A percentile compares a stretch with the other conserved stretches of the same genome.
Conservation (phyloP, 2,888 invertebrate genomes). For the Steinernema hermaphroditum region DNA sequence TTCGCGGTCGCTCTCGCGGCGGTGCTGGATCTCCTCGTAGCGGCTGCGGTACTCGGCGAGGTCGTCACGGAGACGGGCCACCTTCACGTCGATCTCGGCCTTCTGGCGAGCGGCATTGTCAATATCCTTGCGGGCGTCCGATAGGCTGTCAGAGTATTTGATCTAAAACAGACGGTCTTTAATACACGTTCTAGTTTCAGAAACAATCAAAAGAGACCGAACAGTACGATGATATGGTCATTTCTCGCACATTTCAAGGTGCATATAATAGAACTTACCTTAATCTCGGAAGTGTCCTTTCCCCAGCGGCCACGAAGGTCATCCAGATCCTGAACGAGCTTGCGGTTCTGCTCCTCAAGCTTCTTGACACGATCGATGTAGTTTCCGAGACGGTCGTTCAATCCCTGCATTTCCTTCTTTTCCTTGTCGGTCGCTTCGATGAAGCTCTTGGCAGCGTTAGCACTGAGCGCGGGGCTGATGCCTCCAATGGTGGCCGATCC, state of each 20-base stretch:
- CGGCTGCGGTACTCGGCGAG: constrained; percentile 66
- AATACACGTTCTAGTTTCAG: no score
- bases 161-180: constrained; percentile 57
- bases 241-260: no score
- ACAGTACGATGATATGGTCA: no score
- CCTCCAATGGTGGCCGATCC: constrained; percentile 65
- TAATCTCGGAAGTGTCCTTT: constrained; percentile 66
- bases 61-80: constrained; percentile 69
- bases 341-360: constrained; percentile 66
- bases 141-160: constrained; percentile 69
- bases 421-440: constrained; percentile 68
- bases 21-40: constrained; percentile 64
- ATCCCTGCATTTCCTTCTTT: constrained; percentile 69
- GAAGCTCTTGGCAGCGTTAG: constrained; percentile 66
- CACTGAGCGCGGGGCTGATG: constrained; percentile 64
- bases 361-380: constrained; percentile 70
- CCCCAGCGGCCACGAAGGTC: constrained; percentile 66
- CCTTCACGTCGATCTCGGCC: constrained; percentile 69
- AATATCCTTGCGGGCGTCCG: constrained; percentile 69
- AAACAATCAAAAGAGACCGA: no score
- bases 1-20: constrained; percentile 62
- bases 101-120: constrained; percentile 70
- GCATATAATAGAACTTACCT: constrained; percentile 43
- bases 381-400: constrained; percentile 71
- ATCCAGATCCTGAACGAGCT: constrained; percentile 65